These are phyloP conservation scores for Molossus molossus DNA, from an alignment of 2,797 vertebrate species.

Conservation along the genomic window DNA sequence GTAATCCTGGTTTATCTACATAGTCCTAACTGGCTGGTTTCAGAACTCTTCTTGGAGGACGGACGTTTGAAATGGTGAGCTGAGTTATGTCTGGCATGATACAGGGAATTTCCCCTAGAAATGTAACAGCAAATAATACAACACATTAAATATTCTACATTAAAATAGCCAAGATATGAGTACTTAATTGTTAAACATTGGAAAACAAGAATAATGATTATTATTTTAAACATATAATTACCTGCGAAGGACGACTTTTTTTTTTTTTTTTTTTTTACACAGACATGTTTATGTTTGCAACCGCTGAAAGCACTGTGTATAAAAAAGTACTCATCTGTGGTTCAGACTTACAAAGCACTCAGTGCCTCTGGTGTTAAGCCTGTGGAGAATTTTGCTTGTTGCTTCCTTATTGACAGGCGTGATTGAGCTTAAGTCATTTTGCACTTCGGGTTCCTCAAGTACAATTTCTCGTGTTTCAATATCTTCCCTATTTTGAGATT, in stretches of 20 bases:
- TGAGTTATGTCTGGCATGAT: not conserved
- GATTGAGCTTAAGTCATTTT: not conserved
- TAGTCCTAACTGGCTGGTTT: not conserved
- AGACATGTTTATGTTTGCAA: not conserved
- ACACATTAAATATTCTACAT: not conserved
- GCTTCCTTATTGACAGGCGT: not conserved
- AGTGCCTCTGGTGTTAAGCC: not conserved
- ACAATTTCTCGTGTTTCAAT: not conserved
- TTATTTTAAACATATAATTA: not conserved
- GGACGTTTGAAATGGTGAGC: not conserved
- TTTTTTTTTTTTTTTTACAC: not conserved
- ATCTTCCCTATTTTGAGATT: not conserved
- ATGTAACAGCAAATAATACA: not conserved
- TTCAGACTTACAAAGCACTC: not conserved
- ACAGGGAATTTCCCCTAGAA: not conserved
- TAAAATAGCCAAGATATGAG: not conserved
- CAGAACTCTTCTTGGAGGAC: not conserved
- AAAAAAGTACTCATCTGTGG: not conserved
- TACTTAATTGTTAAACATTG: not conserved
- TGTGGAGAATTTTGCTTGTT: not conserved
- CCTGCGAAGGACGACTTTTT: not conserved
- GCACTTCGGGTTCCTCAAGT: not conserved
- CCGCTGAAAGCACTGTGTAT: not conserved
- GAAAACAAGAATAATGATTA: constrained; percentile 8
- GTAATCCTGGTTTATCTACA: too few relatives aligned